Conservation (phyloP, 2,888 invertebrate species). For the Synergus laeviventris region DNA sequence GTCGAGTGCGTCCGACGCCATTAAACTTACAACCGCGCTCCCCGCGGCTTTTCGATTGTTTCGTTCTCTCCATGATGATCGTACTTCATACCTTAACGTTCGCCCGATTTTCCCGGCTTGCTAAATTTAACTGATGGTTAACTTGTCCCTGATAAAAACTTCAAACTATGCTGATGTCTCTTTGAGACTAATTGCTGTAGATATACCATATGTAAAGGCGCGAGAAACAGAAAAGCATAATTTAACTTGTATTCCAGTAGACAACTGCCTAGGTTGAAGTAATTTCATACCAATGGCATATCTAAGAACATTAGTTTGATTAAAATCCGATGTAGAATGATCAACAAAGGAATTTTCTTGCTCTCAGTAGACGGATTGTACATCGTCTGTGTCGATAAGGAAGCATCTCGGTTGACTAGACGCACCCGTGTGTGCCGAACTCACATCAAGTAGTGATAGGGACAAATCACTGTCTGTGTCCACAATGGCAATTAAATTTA, state of each 20-base stretch:
- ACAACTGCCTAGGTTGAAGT: background rate
- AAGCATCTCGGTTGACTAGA: slow-evolving; percentile 19
- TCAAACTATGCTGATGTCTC: background rate
- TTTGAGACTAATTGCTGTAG: no score
- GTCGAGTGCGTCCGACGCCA: slow-evolving; percentile 37
- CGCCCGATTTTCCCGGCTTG: slow-evolving; percentile 22
- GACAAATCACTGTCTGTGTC: slow-evolving; percentile 58
- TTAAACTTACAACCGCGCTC: slow-evolving; percentile 29
- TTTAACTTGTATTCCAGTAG: no score
- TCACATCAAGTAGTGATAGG: slow-evolving; percentile 58
- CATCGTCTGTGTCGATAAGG: slow-evolving; percentile 19
- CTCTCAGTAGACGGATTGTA: background rate
- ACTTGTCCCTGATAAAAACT: background rate
- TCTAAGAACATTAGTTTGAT: background rate
- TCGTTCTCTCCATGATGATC: slow-evolving; percentile 31
- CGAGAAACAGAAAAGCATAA: no score
- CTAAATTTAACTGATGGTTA: slow-evolving; percentile 29
- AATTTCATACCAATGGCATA: background rate
- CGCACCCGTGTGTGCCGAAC: slow-evolving; percentile 58
- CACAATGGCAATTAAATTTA: slow-evolving; percentile 54
- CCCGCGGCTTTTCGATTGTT: slow-evolving; percentile 36
- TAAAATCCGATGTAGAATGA: background rate
- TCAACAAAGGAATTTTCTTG: background rate
- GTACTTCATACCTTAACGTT: slow-evolving; percentile 20
- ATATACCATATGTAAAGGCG: no score